phyloP scores from a whole-genome alignment of 2,888 invertebrate species.

The Acrocyrtus sp. region DNA sequence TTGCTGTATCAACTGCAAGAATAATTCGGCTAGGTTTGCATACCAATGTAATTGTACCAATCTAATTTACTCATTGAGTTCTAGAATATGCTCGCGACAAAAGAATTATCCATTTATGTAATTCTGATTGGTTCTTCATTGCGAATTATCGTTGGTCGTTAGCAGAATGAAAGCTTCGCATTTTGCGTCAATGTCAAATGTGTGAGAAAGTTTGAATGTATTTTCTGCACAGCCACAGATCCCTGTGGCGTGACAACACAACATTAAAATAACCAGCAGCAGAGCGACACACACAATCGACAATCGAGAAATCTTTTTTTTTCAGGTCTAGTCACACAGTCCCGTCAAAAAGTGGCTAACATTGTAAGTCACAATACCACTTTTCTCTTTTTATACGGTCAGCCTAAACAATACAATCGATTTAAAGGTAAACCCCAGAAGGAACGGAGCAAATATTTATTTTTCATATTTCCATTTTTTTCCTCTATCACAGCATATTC shows the following conservation, averaged over 20 bases:
- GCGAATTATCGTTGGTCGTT: background rate
- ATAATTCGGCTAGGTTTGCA: no score
- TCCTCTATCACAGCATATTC: background rate
- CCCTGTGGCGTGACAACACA: slow-evolving; percentile 13
- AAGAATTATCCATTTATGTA: background rate
- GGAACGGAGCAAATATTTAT: no score
- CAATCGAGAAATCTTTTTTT: slow-evolving; percentile 2
- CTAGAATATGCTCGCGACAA: background rate
- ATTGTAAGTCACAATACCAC: no score
- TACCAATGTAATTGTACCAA: background rate
- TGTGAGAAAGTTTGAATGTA: background rate
- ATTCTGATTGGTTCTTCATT: background rate
- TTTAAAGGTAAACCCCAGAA: no score
- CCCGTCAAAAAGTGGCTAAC: no score
- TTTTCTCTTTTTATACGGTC: no score
- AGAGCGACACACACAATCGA: background rate
- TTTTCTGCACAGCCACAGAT: background rate
- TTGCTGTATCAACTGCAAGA: no score
- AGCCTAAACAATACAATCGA: no score
- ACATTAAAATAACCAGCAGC: slow-evolving; percentile 11
- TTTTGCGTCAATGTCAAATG: background rate
- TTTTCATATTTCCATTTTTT: background rate
- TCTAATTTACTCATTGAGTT: background rate
- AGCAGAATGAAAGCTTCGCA: background rate
- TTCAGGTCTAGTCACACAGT: no score